A percentile compares a stretch with the other conserved stretches of the same genome.
Evolutionary conservation across 2,797 vertebrate species (phyloP).

Genomic region (Borostomias antarcticus): DNA sequence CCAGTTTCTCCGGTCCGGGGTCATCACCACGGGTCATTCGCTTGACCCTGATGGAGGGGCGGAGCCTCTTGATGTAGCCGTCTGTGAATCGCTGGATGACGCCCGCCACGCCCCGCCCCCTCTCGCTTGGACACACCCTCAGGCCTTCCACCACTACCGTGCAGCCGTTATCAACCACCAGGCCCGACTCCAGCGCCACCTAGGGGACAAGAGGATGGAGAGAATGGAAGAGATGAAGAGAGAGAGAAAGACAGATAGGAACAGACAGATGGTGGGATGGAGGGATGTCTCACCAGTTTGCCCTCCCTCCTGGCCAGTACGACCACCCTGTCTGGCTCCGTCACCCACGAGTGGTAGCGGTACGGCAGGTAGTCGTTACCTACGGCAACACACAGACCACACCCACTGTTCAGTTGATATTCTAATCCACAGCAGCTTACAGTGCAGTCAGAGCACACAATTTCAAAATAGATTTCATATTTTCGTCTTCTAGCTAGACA

Average conservation of each 20-base stretch:
- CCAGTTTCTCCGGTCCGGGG: conserved; percentile 40
- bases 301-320: conserved; percentile 55
- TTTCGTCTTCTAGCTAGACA: no score
- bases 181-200: conserved; percentile 54
- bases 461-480: no score
- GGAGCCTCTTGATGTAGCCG: conserved; percentile 41
- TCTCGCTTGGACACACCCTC: conserved; percentile 47
- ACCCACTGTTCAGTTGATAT: neutral
- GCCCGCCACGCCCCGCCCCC: conserved; percentile 49
- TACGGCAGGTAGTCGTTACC: conserved; percentile 62
- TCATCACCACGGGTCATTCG: conserved; percentile 30
- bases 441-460: no score
- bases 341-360: conserved; percentile 61
- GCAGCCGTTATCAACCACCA: conserved; percentile 51
- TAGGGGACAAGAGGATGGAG: conserved; percentile 6
- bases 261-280: neutral
- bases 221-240: neutral
- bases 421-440: neutral
- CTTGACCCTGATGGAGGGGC: conserved; percentile 46
- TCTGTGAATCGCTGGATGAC: conserved; percentile 46
- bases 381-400: neutral
- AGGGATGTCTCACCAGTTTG: conserved; percentile 51
- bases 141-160: conserved; percentile 54
- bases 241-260: neutral
- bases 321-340: conserved; percentile 53